A percentile compares a stretch with the other conserved stretches of the same genome.
Evolutionary conservation across 2,113 vertebrate species (phyloP).

Genomic region (Balaeniceps rex): DNA sequence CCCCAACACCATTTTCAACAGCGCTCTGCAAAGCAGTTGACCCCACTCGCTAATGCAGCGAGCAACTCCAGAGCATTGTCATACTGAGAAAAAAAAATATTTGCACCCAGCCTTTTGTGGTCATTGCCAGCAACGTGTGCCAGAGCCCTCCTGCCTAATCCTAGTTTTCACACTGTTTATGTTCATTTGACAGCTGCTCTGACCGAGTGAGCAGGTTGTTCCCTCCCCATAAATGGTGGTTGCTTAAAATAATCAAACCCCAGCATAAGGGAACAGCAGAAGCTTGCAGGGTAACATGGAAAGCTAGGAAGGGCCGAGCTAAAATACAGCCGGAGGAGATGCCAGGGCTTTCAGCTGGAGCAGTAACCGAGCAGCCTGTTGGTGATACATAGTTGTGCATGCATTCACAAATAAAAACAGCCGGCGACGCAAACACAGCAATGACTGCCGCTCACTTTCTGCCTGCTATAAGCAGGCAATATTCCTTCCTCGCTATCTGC

Average conservation of each 20-base stretch:
- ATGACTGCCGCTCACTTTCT: not conserved
- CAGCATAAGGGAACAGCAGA: not conserved
- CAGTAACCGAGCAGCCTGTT: not conserved
- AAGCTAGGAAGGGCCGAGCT: not conserved
- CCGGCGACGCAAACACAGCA: not conserved
- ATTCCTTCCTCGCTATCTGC: not conserved
- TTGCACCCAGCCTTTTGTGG: not conserved
- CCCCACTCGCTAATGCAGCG: rapidly evolving
- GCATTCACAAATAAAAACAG: not conserved
- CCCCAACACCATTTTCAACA: not conserved
- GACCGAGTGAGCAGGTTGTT: not conserved
- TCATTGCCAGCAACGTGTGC: not conserved
- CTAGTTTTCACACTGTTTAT: not conserved
- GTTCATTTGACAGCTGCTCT: not conserved
- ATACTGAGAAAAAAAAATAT: not conserved
- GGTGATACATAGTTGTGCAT: rapidly evolving
- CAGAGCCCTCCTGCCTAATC: not conserved
- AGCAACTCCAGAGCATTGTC: not conserved
- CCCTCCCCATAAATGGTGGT: constrained; percentile 30
- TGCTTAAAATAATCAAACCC: not conserved
- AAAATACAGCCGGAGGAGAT: not conserved
- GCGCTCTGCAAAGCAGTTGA: not conserved
- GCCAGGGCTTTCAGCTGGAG: not conserved
- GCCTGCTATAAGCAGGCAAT: not conserved
- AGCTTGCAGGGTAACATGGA: not conserved